Base-by-base conservation (phyloP, 1,140 invertebrate genomes). In the Palaemon carinicauda region DNA sequence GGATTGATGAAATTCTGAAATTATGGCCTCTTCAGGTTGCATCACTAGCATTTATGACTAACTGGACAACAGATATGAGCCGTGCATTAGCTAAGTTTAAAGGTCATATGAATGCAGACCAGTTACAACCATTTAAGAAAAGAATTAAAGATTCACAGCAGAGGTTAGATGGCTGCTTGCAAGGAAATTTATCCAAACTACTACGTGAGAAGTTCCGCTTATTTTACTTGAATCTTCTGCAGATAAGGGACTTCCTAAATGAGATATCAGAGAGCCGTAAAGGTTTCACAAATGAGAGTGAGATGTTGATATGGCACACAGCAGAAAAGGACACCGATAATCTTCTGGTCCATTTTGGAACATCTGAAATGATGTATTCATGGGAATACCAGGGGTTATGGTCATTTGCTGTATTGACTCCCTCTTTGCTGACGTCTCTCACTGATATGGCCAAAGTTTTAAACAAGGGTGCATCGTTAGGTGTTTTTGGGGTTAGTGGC, bases 351-450 rank as follows among this genome's bases (percentile, higher is more conserved):
- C 78, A 86, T 54, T 77, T 88, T 29, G 83, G 82, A 5, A 14
- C 31, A 24, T 69, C 41, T 33, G 75, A 81, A 9, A 69, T 88
- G 4, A 17, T 79, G 14, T 88, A 88, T 53, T 88, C 82, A 4
- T 88, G 88, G 88, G 82, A 88, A 56, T 88, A 88, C 33, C 88
- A 88, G 41, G 88, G 88, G 0, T 54, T 88, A 31, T 78, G 71
- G 71, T 71, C 69, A 21, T 69, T 80, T 31, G 74, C 79, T 54
- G 83, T 74, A 27, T 19, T 88, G 10, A 82, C 88, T 24, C 88
- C 77, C 19, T 69, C 54, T 3, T 75, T 78, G 33, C 21, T n/a
- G 17, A 71, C 31, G 41, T 53, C 74, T 41, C 41, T 88, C 9
- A 31, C 27, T 17, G 60, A 88, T 21, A 51, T 77, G 50, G 83